A percentile compares a stretch with the other conserved stretches of the same genome.
Evolutionary conservation across 2,797 vertebrate genomes (phyloP).

Genomic region (Rhincodon typus): DNA sequence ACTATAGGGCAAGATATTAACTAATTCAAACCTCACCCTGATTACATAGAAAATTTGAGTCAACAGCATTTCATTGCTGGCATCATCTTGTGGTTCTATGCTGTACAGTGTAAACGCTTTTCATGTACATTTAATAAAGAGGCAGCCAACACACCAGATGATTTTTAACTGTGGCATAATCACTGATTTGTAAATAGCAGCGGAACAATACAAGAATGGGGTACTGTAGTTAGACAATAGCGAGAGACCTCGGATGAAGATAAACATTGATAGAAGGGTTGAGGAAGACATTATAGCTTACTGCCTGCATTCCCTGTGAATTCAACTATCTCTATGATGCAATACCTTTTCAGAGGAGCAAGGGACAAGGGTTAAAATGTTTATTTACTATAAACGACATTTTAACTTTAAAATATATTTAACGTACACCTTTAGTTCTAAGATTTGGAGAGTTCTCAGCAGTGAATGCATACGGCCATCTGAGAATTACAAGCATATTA

Average conservation of each 20-base stretch:
- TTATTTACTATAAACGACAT: neutral
- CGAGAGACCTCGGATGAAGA: neutral
- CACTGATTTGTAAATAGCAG: neutral
- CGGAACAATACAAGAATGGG: neutral
- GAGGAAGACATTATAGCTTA: neutral
- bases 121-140: too few species aligned
- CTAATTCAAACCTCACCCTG: too few species aligned
- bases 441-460: neutral
- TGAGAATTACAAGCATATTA: neutral
- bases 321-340: neutral
- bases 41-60: too few species aligned
- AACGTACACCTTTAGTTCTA: neutral
- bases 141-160: neutral
- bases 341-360: neutral
- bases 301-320: neutral
- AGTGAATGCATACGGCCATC: neutral
- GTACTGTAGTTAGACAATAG: neutral
- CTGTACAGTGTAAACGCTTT: too few species aligned
- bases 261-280: neutral
- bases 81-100: neutral
- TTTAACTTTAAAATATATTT: too few species aligned
- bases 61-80: neutral
- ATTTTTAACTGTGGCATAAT: neutral
- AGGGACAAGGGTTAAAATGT: neutral
- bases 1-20: neutral